Conservation (phyloP, 2,888 invertebrate species). For the Drosophila percnosoma region DNA sequence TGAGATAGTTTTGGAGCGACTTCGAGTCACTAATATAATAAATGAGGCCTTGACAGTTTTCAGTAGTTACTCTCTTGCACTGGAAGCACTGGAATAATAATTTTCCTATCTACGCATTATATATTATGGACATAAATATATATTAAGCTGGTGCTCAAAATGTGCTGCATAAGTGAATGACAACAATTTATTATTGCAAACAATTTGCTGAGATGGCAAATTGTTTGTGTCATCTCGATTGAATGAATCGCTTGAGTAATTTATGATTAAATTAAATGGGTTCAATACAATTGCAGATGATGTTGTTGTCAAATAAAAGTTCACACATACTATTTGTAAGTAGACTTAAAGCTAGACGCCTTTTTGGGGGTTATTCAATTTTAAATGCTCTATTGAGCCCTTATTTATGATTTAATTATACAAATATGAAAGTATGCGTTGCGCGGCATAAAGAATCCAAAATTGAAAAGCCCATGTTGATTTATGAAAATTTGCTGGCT, state of each 20-base stretch:
- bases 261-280: constrained; percentile 25
- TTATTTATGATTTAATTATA: constrained; percentile 76
- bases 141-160: constrained; percentile 6
- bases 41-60: not conserved
- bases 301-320: constrained; percentile 30
- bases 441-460: constrained; percentile 41
- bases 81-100: not conserved
- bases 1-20: not conserved
- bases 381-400: constrained; percentile 49
- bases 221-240: constrained; percentile 14
- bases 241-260: constrained; percentile 36
- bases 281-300: constrained; percentile 22
- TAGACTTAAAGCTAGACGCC: constrained; percentile 19
- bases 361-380: constrained; percentile 20
- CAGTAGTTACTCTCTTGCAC: not conserved
- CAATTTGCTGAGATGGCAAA: constrained; percentile 36
- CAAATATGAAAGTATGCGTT: constrained; percentile 65
- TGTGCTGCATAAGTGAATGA: constrained; percentile 13
- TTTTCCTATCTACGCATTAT: not conserved
- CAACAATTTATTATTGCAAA: constrained; percentile 6
- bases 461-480: constrained; percentile 72
- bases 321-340: not conserved
- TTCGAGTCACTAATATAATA: not conserved
- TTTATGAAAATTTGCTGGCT: constrained; percentile 70
- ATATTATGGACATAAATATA: constrained; percentile 1